Base-by-base conservation (phyloP, 1,140 invertebrate species). In the Babylonia areolata region DNA sequence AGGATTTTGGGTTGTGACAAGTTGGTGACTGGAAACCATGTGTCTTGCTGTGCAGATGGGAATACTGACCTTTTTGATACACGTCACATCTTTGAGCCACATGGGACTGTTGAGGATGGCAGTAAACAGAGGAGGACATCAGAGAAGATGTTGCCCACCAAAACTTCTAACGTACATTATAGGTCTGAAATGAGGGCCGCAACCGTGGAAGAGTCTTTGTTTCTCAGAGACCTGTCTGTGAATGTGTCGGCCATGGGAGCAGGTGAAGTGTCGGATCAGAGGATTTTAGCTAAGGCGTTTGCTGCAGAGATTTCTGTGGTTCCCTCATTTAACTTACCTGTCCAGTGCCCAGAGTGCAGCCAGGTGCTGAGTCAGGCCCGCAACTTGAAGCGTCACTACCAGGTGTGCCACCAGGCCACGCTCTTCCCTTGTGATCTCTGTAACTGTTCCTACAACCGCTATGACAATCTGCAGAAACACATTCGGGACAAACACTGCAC, bases 381-480 rank as follows among this genome's bases (percentile, higher is more conserved):
- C 35, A 87, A 88, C 73, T 71, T 88, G 39, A 40, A 79, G 37
- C 82, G 82, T 3, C 82, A 84, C n/a, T 84, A 84, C 40, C 82
- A 84, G 39, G 82, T 84, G 64, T 84, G 82, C 40, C 82, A 84
- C 82, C 64, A 84, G 23, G 69, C 37, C 39, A 84, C 64, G 3
- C 58, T 84, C 6, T 73, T 84, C 9, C 81, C 82, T 12, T 84
- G 82, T 71, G 82, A 84, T 28, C 69, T 42, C 23, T 84, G 82
- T 46, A 40, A 40, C 82, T 69, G 64, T 15, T 35, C 82, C 39
- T 84, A 69, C 64, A 84, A 84, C 23, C 82, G 82, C 33, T 69
- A 28, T 33, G 82, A 84, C 69, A 84, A 84, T 40, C 31, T 84
- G 23, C 69, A 33, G 64, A 84, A 84, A 69, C 82, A 84, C 40